A percentile compares a stretch with the other conserved stretches of the same genome.
phyloP scores from a whole-genome alignment of 2,888 invertebrate genomes.

The Sinodicranocentrus sp. region DNA sequence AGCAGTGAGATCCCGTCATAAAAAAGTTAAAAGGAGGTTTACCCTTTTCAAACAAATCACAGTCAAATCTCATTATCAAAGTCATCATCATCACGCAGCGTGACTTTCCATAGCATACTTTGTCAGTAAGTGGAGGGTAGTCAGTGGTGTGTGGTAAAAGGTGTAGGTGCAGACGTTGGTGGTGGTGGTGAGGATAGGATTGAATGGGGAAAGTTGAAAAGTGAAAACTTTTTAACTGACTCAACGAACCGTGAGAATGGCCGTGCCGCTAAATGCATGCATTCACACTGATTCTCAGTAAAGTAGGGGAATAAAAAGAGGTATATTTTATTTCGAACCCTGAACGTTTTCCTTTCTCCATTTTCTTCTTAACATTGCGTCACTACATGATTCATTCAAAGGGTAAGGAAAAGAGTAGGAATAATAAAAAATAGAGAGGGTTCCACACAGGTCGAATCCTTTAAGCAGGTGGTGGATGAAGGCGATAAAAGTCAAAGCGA shows the following conservation, averaged over 20 bases:
- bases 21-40: no score
- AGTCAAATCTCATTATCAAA: conserved; percentile 33
- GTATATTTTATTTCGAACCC: not conserved
- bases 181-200: conserved; percentile 32
- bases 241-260: conserved; percentile 59
- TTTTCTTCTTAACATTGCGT: not conserved
- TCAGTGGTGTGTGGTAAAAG: no score
- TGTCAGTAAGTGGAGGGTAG: not conserved
- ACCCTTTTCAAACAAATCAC: conserved; percentile 20
- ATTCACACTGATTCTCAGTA: not conserved
- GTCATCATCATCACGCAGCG: conserved; percentile 9
- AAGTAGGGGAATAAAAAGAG: not conserved
- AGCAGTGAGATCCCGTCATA: no score
- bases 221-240: conserved; percentile 42
- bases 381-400: not conserved
- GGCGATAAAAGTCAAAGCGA: conserved; percentile 23
- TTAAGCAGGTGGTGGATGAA: conserved; percentile 11
- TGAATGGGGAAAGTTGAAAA: conserved; percentile 63
- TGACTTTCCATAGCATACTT: conserved; percentile 16
- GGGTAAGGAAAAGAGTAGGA: not conserved
- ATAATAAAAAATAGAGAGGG: no score
- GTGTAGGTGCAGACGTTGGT: not conserved
- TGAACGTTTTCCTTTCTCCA: not conserved
- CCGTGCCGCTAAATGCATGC: not conserved
- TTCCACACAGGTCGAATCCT: not conserved